phyloP scores from a whole-genome alignment of 2,113 vertebrate genomes.

The Cepphus grylle region DNA sequence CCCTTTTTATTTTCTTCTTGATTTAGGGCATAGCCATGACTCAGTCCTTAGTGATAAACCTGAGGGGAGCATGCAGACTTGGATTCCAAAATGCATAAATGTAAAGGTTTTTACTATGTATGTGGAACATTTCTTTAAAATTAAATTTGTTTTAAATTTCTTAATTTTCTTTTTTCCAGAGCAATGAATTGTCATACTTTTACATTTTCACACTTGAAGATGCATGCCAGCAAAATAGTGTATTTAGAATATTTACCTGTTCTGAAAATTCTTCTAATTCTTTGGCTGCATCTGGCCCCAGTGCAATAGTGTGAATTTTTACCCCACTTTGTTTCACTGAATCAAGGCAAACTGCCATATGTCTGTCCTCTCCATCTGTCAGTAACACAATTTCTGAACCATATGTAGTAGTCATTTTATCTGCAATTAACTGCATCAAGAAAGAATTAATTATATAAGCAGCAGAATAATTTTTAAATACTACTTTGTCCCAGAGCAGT shows the following conservation, averaged over 20 bases:
- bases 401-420: background rate
- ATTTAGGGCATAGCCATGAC: background rate
- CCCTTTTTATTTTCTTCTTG: background rate
- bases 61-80: background rate
- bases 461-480: background rate
- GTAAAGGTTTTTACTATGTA: background rate
- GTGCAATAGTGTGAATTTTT: slow-evolving; percentile 68
- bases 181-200: background rate
- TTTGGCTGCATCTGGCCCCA: slow-evolving; percentile 47
- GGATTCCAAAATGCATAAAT: background rate
- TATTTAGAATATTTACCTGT: slow-evolving; percentile 40
- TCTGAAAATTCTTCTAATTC: slow-evolving; percentile 52
- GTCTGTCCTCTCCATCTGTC: slow-evolving; percentile 61
- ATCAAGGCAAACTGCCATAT: background rate
- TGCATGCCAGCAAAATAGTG: background rate
- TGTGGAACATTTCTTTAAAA: background rate
- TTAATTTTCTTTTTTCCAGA: background rate
- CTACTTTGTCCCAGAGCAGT: background rate
- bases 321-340: slow-evolving; percentile 33
- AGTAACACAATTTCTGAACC: slow-evolving; percentile 71
- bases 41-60: background rate
- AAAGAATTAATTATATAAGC: background rate
- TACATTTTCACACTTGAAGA: background rate
- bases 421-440: slow-evolving; percentile 38
- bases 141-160: background rate